Evolutionary conservation across 2,113 vertebrate genomes (phyloP), one percentile per base, ranked within the genome.

Genomic region (Neotragus pygmaeus): DNA sequence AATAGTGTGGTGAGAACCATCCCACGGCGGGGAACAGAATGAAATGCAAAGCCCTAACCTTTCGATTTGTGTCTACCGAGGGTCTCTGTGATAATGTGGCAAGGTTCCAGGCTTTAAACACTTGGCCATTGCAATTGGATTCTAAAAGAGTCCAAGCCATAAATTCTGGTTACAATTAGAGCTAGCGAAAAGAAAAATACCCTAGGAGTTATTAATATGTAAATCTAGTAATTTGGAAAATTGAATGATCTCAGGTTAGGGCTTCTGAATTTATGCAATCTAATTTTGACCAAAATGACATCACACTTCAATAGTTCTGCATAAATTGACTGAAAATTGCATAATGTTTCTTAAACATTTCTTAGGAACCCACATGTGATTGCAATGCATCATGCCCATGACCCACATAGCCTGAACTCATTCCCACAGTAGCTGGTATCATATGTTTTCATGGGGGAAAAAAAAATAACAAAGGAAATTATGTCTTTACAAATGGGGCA

Each of bases 131-230:
- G 57, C 88, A 91, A 95, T 92, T 94, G 91, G 77, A 94, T 96
- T 96, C 96, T 96, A 85, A 96, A 95, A 95, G 82, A 97, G 60
- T 89, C 51, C 51, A 95, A 89, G 57, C 45, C 78, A 94, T 96
- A 96, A 97, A 97, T 96, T 96, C 82, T 98, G 62, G 47, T 62
- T 97, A 87, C 57, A 98, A 77, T 97, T 98, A 97, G 62, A 96
- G 70, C 43, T 97, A 66, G 53, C 55, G 17, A 96, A 95, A 95
- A 95, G 85, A 90, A 96, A 97, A 96, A 89, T 95, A 94, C 78
- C 88, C 88, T 89, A 92, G 73, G 92, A 97, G 73, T 95, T 97
- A 96, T 95, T 95, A 97, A 89, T 97, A 96, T 97, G 92, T 95
- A 97, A 97, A 98, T 96, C 45, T 97, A 81, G 78, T 94, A 97